These are phyloP conservation scores for Pseudochirops cupreus DNA, from an alignment of 2,797 vertebrate genomes.

Conservation along the genomic window DNA sequence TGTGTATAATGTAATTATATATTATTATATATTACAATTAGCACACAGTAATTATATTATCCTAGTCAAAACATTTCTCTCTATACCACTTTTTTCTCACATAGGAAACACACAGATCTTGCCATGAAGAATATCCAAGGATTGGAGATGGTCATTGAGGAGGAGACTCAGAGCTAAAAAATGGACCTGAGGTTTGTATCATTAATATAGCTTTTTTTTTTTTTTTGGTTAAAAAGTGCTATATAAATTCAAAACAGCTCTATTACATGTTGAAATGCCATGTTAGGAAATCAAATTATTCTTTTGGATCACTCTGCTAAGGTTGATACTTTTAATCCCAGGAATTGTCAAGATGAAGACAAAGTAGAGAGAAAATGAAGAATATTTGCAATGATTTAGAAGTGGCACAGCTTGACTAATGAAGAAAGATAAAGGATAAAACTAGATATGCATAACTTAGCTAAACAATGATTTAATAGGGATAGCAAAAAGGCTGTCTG, in stretches of 20 bases:
- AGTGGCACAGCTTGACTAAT: neutral
- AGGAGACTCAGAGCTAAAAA: neutral
- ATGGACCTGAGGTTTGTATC: neutral
- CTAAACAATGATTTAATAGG: conserved; percentile 30
- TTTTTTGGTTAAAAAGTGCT: neutral
- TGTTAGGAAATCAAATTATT: neutral
- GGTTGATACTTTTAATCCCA: conserved; percentile 18
- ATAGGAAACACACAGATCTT: neutral
- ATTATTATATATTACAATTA: too few relatives aligned
- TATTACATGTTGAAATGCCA: neutral
- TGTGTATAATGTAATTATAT: too few relatives aligned
- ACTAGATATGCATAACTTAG: neutral
- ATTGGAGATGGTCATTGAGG: neutral
- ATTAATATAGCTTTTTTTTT: neutral
- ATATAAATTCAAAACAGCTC: neutral
- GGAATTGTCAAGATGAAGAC: neutral
- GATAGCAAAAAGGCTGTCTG: neutral
- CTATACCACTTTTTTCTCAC: neutral
- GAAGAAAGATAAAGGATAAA: conserved; percentile 1
- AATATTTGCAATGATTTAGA: neutral
- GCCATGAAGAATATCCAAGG: neutral
- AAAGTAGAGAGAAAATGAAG: neutral
- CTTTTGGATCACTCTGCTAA: neutral
- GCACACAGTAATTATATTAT: neutral
- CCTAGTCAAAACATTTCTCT: neutral